phyloP scores from a whole-genome alignment of 1,140 invertebrate species.

The Himalopsyche phryganea region DNA sequence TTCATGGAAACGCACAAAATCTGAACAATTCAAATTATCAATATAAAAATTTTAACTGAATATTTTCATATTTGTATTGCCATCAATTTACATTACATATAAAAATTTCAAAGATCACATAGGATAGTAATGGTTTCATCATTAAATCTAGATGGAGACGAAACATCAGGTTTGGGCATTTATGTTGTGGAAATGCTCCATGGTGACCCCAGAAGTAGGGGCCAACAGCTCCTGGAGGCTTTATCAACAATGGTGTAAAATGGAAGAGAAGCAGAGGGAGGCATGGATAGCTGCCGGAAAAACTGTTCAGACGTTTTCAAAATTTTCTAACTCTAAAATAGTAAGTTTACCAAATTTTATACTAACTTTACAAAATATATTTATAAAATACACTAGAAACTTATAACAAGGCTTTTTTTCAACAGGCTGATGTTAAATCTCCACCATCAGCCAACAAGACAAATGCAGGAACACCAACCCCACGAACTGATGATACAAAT shows the following conservation, averaged over 20 bases:
- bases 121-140: too few species aligned
- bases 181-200: constrained; percentile 73
- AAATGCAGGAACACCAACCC: background rate
- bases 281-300: constrained; percentile 75
- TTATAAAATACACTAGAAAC: too few species aligned
- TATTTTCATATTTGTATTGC: too few species aligned
- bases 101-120: too few species aligned
- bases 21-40: too few species aligned
- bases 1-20: too few species aligned
- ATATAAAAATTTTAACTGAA: too few species aligned
- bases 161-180: constrained; percentile 83
- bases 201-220: constrained; percentile 51
- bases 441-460: background rate
- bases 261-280: constrained; percentile 65
- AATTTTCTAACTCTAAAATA: constrained; percentile 51
- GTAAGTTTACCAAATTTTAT: too few species aligned
- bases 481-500: background rate
- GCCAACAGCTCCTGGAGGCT: constrained; percentile 69
- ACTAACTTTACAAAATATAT: too few species aligned
- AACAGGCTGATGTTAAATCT: constrained; percentile 45
- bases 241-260: constrained; percentile 78
- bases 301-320: constrained; percentile 65
- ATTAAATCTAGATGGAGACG: constrained; percentile 69
- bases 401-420: too few species aligned
- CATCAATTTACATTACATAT: too few species aligned